Base-by-base conservation (phyloP, 2,113 vertebrate genomes). In the Crypturellus undulatus region DNA sequence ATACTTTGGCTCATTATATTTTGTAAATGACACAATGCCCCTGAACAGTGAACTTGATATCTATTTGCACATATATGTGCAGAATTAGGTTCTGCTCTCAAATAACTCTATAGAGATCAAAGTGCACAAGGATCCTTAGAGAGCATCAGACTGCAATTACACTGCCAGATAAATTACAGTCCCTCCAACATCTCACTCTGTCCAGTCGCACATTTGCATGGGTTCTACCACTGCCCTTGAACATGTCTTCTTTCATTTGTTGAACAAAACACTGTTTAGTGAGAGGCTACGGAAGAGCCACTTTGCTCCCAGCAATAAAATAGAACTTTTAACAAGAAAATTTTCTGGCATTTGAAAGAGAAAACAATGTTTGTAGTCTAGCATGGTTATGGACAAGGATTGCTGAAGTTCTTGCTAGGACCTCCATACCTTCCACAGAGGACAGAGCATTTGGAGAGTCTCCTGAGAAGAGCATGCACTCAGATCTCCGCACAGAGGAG, bases 11-110 rank as follows among this genome's bases (percentile, higher is more conserved):
- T 97, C 83, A 90, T 96, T 96, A 89, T 94, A 87, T 86, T 95
- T 96, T 90, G 94, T 90, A 92, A 95, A 96, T 89, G 88, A 96
- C 96, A 96, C 94, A 79, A 92, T 87, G 83, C 92, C 92, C 94
- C 92, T 87, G 86, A 95, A 95, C 84, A 93, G 84, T 95, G 82
- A 90, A 92, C 83, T 96, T 96, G 81, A 65, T 84, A 92, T 92
- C 88, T 93, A 84, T 95, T 97, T 96, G 94, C 95, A 96, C 94
- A 94, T 94, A 94, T 94, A 93, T 84, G 67, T 49, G 54, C 69
- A 87, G 79, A 90, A 94, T 93, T 92, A 95, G 83, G 86, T 82
- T 94, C 86, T 78, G 73, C 73, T 94, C 80, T 93, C 80, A 86
- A 73, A 70, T 79, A 92, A n/a, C 52, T 89, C 72, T 76, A 67